Evolutionary conservation across 2,797 vertebrate genomes (phyloP).

Genomic region (Morus bassanus): DNA sequence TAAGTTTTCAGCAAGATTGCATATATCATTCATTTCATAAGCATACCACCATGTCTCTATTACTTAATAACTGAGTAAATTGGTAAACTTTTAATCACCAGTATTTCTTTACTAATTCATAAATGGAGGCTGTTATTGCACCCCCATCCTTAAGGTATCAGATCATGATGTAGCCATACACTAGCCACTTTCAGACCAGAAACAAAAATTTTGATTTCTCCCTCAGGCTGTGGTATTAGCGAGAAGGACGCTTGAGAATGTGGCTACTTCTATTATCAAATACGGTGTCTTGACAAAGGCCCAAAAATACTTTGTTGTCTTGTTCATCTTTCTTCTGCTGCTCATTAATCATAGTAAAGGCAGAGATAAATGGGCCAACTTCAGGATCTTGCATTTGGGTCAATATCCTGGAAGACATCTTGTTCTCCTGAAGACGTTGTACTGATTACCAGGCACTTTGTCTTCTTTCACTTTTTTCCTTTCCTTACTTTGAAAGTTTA

Average conservation of each 20-base stretch:
- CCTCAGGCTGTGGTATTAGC: neutral
- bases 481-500: neutral
- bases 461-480: neutral
- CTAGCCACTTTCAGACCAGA: neutral
- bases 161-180: neutral
- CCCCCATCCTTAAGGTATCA: neutral
- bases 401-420: neutral
- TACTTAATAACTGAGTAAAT: neutral
- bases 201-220: neutral
- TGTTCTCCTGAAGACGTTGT: neutral
- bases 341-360: neutral
- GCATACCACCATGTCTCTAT: neutral
- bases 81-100: neutral
- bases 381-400: neutral
- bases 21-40: neutral
- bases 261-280: neutral
- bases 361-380: neutral
- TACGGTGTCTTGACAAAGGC: neutral
- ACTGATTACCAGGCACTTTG: neutral
- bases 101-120: neutral
- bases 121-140: neutral
- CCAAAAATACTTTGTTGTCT: neutral
- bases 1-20: neutral
- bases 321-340: neutral
- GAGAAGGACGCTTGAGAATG: neutral